Evolutionary conservation across 1,140 invertebrate species (phyloP), one percentile per base, ranked within the genome.

Genomic region (Solen grandis): DNA sequence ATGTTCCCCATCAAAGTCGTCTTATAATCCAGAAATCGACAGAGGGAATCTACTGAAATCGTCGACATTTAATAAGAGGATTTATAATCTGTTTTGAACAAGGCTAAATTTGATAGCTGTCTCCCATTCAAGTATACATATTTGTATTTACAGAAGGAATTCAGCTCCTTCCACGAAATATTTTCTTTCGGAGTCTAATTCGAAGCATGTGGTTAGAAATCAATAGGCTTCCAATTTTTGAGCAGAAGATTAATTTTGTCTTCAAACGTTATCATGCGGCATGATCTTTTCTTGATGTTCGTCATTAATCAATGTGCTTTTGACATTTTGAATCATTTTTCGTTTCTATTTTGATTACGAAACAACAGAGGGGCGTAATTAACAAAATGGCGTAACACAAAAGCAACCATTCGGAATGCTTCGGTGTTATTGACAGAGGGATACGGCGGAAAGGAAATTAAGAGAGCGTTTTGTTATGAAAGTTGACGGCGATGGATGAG

Each of bases 301-400:
- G 27, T 46, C 75, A 78, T 78, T 62, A 65, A 78, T 78, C 75
- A 78, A n/a, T 1, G n/a, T 13, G 36, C 36, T 68, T 78, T 78
- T 78, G 75, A 69, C 75, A 78, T 38, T n/a, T 36, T 57, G 75
- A 78, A 78, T 78, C 75, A 78, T 62, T 68, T 65, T 65, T 69
- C 57, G 60, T 41, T 66, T 60, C 65, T 59, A 69, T 78, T 78
- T 78, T 78, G 75, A 78, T 78, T 78, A 78, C 75, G 65, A 78
- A 78, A 78, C 62, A 78, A 68, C 62, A 66, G 63, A 55, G 63
- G 29, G 69, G 52, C 22, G 69, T 78, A 78, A 78, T 78, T 78
- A 78, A 78, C 50, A 78, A 78, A 78, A 78, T 78, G 75, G 75
- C 75, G 75, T 78, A 78, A 78, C 75, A 78, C 46, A 57, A 78